These are phyloP conservation scores for Chinchilla lanigera DNA, from an alignment of 2,113 vertebrate genomes.

Conservation along the genomic window DNA sequence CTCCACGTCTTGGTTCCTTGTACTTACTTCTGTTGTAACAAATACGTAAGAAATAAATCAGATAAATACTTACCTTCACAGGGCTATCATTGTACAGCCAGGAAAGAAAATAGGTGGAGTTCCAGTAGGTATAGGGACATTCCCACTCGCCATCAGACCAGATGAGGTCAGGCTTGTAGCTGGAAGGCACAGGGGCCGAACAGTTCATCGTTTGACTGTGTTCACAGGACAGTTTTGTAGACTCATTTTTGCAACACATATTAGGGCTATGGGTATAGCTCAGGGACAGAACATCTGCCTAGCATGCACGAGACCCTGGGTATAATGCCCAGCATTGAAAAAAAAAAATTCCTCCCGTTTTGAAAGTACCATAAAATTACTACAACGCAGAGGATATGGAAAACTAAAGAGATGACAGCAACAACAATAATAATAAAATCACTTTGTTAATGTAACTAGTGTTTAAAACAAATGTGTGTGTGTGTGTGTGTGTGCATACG, in stretches of 20 bases:
- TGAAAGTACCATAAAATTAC: constrained; percentile 6
- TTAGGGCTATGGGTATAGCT: neutral
- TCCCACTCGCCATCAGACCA: constrained; percentile 99
- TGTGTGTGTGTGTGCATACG: no score
- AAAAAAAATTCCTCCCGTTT: neutral
- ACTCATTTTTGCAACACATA: neutral
- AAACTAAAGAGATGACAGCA: neutral
- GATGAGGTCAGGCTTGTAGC: constrained; percentile 95
- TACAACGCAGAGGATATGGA: neutral
- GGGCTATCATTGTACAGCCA: constrained; percentile 99
- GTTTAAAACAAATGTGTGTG: neutral
- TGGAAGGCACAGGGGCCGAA: constrained; percentile 71
- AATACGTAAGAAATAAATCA: neutral
- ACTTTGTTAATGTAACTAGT: neutral
- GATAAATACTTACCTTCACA: constrained; percentile 89
- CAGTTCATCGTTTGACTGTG: neutral
- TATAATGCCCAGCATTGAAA: neutral
- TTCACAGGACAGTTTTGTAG: neutral
- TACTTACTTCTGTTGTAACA: neutral
- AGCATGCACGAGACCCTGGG: neutral
- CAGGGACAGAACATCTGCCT: neutral
- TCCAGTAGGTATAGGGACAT: constrained; percentile 96
- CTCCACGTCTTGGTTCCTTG: neutral
- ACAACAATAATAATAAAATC: neutral
- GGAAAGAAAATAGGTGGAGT: constrained; percentile 95